Evolutionary conservation across 53 echinoderm and acorn worm genomes (phyloP).

Genomic region (Antedon mediterranea): DNA sequence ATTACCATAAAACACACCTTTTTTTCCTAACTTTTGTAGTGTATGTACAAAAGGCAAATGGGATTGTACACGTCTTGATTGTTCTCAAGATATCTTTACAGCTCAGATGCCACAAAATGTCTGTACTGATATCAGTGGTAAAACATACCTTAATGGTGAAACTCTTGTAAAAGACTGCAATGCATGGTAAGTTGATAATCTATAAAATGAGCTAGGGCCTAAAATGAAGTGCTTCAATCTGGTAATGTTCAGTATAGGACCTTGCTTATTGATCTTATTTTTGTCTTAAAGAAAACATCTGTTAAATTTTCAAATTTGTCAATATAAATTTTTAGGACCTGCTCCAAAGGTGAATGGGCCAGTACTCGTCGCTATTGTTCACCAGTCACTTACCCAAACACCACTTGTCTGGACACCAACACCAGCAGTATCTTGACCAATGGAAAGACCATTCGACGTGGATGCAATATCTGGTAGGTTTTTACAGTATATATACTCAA

Average conservation of each 20-base stretch:
- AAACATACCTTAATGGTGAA: slow-evolving; percentile 22
- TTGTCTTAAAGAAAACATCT: too few species aligned
- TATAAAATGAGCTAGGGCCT: too few species aligned
- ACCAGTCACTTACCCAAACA: slow-evolving; percentile 23
- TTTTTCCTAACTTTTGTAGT: slow-evolving; percentile 2
- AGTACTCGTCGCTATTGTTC: slow-evolving; percentile 23
- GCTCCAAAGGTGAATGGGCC: neutral
- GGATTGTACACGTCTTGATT: slow-evolving; percentile 29
- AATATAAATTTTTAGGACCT: neutral
- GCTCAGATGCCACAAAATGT: slow-evolving; percentile 2
- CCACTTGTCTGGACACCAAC: slow-evolving; percentile 28
- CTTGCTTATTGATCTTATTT: too few species aligned
- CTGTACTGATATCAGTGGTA: slow-evolving; percentile 14
- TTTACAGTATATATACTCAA: too few species aligned
- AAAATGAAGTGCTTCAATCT: too few species aligned
- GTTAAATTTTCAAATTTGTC: neutral
- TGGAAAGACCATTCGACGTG: slow-evolving; percentile 30
- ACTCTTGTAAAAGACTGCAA: slow-evolving; percentile 40
- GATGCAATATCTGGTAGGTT: slow-evolving; percentile 42
- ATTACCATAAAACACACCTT: too few species aligned
- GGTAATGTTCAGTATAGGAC: too few species aligned
- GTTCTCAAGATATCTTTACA: neutral
- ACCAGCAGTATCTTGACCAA: slow-evolving; percentile 19
- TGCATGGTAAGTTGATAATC: slow-evolving; percentile 28
- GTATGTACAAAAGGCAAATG: slow-evolving; percentile 43